A percentile compares a stretch with the other conserved stretches of the same genome.
These are phyloP conservation scores for Mohoua ochrocephala DNA, from an alignment of 2,113 vertebrate genomes.

Conservation along the genomic window DNA sequence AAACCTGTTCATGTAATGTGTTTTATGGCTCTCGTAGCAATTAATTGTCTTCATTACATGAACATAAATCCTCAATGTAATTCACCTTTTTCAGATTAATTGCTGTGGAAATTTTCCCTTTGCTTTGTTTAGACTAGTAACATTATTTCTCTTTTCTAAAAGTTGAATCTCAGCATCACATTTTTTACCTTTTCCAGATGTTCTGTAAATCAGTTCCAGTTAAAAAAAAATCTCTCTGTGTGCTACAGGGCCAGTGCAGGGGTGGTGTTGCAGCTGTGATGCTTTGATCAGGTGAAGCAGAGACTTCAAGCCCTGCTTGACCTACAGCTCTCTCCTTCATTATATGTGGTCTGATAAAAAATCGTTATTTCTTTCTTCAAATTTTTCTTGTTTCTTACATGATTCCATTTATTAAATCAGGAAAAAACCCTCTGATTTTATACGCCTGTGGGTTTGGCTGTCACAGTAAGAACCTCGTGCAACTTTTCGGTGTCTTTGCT, in stretches of 20 bases:
- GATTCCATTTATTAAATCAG: background rate
- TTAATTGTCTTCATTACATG: conserved; percentile 65
- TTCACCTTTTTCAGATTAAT: conserved; percentile 7
- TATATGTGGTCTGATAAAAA: background rate
- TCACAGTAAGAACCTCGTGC: background rate
- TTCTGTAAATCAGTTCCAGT: background rate
- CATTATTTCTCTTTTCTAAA: background rate
- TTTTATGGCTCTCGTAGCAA: conserved; percentile 50
- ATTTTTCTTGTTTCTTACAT: background rate
- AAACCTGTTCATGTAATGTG: conserved; percentile 43
- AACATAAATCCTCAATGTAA: conserved; percentile 13
- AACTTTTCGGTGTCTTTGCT: background rate
- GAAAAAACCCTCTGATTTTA: background rate
- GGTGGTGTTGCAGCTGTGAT: background rate
- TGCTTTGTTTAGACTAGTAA: conserved; percentile 4
- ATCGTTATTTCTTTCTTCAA: background rate
- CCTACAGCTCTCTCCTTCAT: background rate
- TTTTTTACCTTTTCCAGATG: background rate
- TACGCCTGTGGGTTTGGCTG: background rate
- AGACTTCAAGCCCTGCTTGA: background rate
- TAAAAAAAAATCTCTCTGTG: background rate
- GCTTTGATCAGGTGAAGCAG: background rate
- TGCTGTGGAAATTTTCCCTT: background rate
- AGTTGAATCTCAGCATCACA: background rate
- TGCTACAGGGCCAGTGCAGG: background rate